These are phyloP conservation scores for Platichthys stellatus DNA, from an alignment of 2,113 vertebrate genomes.

Conservation along the genomic window DNA sequence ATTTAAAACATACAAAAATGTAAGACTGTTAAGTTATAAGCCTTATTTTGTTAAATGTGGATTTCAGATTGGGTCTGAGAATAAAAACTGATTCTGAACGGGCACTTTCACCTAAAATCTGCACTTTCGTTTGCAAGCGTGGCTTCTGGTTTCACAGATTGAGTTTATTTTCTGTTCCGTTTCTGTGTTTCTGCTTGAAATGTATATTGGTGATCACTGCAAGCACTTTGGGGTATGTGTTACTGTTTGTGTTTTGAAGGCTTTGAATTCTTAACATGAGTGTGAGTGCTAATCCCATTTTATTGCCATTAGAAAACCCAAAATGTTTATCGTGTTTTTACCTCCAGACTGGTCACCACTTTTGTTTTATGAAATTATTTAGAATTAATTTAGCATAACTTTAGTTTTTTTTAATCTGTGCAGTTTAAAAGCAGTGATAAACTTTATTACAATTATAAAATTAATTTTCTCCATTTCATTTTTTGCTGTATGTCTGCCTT, in stretches of 20 bases:
- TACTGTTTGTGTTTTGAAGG: slow-evolving; percentile 46
- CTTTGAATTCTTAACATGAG: slow-evolving; percentile 5
- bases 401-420: neutral
- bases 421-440: neutral
- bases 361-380: too few species aligned
- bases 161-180: slow-evolving; percentile 36
- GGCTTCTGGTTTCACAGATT: slow-evolving; percentile 33
- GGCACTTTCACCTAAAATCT: slow-evolving; percentile 40
- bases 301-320: neutral
- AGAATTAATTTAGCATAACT: neutral
- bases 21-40: neutral
- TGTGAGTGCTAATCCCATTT: neutral
- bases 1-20: neutral
- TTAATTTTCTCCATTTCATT: slow-evolving; percentile 44
- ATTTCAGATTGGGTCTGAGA: slow-evolving; percentile 37
- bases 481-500: slow-evolving; percentile 73
- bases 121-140: slow-evolving; percentile 35
- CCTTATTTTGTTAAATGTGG: neutral
- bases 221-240: slow-evolving; percentile 23
- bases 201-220: slow-evolving; percentile 7
- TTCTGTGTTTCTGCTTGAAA: slow-evolving; percentile 4
- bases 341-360: slow-evolving; percentile 8
- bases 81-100: slow-evolving; percentile 41
- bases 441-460: neutral
- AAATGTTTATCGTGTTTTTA: slow-evolving; percentile 33